A percentile compares a stretch with the other conserved stretches of the same genome.
Conservation (phyloP, 1,140 invertebrate species). For the Chymomyza costata region DNA sequence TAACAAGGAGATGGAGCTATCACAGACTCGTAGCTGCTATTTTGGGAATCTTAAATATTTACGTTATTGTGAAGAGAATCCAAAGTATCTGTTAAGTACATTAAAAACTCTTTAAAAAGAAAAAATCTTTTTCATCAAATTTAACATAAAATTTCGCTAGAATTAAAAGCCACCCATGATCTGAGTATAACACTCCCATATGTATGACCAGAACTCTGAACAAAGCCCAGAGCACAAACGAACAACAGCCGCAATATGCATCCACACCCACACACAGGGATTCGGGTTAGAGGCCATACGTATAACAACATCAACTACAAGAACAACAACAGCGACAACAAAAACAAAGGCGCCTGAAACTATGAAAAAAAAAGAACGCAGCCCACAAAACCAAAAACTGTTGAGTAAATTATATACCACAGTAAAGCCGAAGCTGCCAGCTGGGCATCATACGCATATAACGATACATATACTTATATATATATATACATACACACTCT, state of each 20-base stretch:
- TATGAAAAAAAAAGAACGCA: conserved; percentile 46
- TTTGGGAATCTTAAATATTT: too few relatives aligned
- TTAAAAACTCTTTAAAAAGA: too few relatives aligned
- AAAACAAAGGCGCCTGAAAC: conserved; percentile 54
- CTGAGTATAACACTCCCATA: too few relatives aligned
- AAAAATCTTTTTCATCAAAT: too few relatives aligned
- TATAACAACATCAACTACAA: conserved; percentile 7
- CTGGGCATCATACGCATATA: conserved; percentile 1
- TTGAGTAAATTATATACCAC: conserved; percentile 68
- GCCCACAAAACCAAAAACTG: conserved; percentile 61
- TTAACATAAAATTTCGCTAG: too few relatives aligned
- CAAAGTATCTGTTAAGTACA: too few relatives aligned
- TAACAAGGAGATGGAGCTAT: too few relatives aligned
- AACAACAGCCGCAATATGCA: conserved; percentile 8
- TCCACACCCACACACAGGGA: conserved; percentile 6
- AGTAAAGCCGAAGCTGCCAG: conserved; percentile 9
- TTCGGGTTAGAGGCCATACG: conserved; percentile 24
- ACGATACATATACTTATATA: background rate
- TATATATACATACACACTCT: background rate
- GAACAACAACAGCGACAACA: conserved; percentile 21
- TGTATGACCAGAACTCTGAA: too few relatives aligned
- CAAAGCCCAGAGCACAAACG: conserved; percentile 11
- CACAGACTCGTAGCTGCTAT: too few relatives aligned
- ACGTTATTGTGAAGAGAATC: too few relatives aligned
- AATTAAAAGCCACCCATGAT: too few relatives aligned